Base-by-base conservation (phyloP, 2,888 invertebrate species). In the Metallyticus violacea region DNA sequence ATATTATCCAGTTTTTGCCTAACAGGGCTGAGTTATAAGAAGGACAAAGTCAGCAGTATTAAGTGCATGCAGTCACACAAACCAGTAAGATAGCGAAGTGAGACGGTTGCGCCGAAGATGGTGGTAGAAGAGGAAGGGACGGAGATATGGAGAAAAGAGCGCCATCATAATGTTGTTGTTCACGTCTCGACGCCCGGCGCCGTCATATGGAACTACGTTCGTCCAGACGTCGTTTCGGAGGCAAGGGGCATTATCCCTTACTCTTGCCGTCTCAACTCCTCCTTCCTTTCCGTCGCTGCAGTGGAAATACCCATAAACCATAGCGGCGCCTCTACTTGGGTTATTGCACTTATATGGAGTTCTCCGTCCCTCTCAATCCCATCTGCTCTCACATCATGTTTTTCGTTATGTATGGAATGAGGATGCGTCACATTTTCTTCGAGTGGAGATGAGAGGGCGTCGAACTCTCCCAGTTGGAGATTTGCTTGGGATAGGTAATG, bases 271-370 rank as follows among this genome's bases (percentile, higher is more conserved):
- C n/a, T n/a, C n/a, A n/a, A n/a, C n/a, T n/a, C n/a, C n/a, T n/a
- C n/a, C n/a, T n/a, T n/a, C n/a, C n/a, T n/a, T 9, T 40, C 40
- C 40, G 40, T 40, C 40, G 82, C 82, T 81, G 30, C 81, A 81
- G 29, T 81, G 81, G 81, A 81, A 81, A 83, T 83, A 83, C 83
- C 83, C 83, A 83, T 83, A 83, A 83, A 83, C 27, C 83, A 77
- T 28, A 7, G 77, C 83, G 83, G 83, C 83, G 83, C 83, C 83
- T 83, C 29, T 22, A 26, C 82, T 76, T 26, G 83, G 83, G 83
- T 83, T 83, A 83, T 77, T 83, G 83, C 76, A 26, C 83, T 83
- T 76, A 29, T 83, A 83, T 81, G 62, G 81, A 81, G 81, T 26
- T 62, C 3, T n/a, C 25, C 76, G 76, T 9, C 7, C 15, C 15